Percentiles rank a stretch among this genome's conserved stretches.
These are phyloP conservation scores for Pinctada fucata DNA, from an alignment of 2,888 invertebrate species.

Conservation along the genomic window DNA sequence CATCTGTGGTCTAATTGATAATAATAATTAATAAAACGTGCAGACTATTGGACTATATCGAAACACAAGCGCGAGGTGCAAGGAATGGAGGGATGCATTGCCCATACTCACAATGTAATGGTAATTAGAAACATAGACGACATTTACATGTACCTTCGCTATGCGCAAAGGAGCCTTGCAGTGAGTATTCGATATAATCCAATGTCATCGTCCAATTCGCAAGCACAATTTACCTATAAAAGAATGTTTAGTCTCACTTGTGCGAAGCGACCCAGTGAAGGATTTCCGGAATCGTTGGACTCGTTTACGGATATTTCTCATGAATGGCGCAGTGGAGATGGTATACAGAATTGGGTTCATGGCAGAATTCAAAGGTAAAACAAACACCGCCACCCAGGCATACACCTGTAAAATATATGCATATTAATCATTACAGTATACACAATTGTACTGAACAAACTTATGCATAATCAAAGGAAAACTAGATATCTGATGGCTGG, in stretches of 20 bases:
- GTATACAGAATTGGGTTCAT: slow-evolving; percentile 80
- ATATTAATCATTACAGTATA: no score
- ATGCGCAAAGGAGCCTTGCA: neutral
- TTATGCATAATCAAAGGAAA: no score
- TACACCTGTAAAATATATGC: slow-evolving; percentile 75
- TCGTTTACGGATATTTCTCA: slow-evolving; percentile 66
- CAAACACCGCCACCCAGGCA: slow-evolving; percentile 80
- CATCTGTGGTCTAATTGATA: no score
- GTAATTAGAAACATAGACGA: no score
- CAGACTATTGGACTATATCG: neutral
- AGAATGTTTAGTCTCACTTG: slow-evolving; percentile 66
- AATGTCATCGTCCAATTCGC: slow-evolving; percentile 17
- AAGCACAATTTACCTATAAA: slow-evolving; percentile 62
- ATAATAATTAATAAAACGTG: no score
- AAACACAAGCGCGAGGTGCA: no score
- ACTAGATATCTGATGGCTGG: no score
- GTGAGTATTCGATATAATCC: neutral
- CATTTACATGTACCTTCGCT: neutral
- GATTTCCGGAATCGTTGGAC: slow-evolving; percentile 70
- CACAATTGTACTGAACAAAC: no score
- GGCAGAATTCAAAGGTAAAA: slow-evolving; percentile 79
- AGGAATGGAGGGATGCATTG: no score
- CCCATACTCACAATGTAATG: no score
- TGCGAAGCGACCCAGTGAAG: slow-evolving; percentile 64
- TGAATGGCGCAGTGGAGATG: slow-evolving; percentile 73